A percentile compares a stretch with the other conserved stretches of the same genome.
Conservation (phyloP, 2,113 vertebrate genomes). For the Xiphophorus maculatus region DNA sequence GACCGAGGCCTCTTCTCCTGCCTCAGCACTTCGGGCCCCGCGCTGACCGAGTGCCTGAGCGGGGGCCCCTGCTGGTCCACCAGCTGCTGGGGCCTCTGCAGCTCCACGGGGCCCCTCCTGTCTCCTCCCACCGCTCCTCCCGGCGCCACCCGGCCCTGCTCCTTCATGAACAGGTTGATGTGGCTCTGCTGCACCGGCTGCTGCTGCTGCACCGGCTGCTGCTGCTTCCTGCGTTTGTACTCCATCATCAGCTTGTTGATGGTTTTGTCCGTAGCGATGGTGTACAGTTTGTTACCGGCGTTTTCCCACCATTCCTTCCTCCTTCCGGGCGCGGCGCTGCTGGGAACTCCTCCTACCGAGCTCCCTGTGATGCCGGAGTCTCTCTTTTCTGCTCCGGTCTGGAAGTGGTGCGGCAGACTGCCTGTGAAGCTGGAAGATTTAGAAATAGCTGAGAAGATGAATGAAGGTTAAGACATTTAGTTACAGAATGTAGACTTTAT, state of each 20-base stretch:
- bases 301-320: slow-evolving; percentile 98
- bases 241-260: slow-evolving; percentile 94
- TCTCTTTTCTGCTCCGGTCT: slow-evolving; percentile 76
- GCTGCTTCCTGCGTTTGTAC: slow-evolving; percentile 93
- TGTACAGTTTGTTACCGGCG: slow-evolving; percentile 94
- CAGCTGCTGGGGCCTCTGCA: slow-evolving; percentile 89
- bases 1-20: slow-evolving; percentile 92
- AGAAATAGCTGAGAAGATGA: not conserved
- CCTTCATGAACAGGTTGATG: slow-evolving; percentile 85
- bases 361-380: slow-evolving; percentile 45
- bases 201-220: slow-evolving; percentile 86
- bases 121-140: slow-evolving; percentile 78
- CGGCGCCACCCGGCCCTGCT: slow-evolving; percentile 72
- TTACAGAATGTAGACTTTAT: too few species aligned
- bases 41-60: slow-evolving; percentile 94
- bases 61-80: slow-evolving; percentile 85
- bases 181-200: slow-evolving; percentile 66
- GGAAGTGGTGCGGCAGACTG: slow-evolving; percentile 68
- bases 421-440: slow-evolving; percentile 57
- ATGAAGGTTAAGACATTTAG: not conserved
- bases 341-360: slow-evolving; percentile 81
- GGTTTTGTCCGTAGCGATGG: slow-evolving; percentile 92
- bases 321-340: slow-evolving; percentile 51
- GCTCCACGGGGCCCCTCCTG: slow-evolving; percentile 81
- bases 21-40: slow-evolving; percentile 90